Percentiles rank a stretch among this genome's conserved stretches.
These are phyloP conservation scores for Catonia carolina DNA, from an alignment of 2,888 invertebrate species.

Conservation along the genomic window DNA sequence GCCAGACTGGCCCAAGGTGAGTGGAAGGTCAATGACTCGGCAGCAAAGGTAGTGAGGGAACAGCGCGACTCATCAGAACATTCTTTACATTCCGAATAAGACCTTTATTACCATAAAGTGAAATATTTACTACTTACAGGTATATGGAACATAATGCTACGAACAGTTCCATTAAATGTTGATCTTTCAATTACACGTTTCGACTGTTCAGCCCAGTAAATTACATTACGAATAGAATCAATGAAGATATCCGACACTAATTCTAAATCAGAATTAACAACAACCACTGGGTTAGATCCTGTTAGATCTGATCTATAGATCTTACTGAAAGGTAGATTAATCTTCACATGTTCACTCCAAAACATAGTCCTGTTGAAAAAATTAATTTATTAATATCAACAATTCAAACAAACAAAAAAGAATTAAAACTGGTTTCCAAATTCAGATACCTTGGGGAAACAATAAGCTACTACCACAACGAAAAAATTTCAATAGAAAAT, in stretches of 20 bases:
- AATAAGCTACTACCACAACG: no score
- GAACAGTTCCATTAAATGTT: constrained; percentile 46
- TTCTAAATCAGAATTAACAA: constrained; percentile 43
- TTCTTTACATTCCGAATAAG: no score
- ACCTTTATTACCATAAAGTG: no score
- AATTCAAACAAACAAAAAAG: not conserved
- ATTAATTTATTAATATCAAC: not conserved
- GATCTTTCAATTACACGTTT: constrained; percentile 47
- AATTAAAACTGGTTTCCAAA: no score
- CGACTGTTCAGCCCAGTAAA: constrained; percentile 72
- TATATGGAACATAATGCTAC: constrained; percentile 43
- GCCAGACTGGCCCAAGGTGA: no score
- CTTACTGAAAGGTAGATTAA: constrained; percentile 33
- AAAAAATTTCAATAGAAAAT: no score
- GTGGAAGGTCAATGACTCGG: no score
- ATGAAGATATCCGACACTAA: constrained; percentile 54
- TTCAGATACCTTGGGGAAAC: no score
- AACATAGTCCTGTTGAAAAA: constrained; percentile 39
- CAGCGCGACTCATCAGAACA: no score
- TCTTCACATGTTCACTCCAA: constrained; percentile 40
- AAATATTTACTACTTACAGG: no score
- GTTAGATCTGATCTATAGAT: constrained; percentile 47
- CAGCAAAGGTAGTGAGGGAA: no score
- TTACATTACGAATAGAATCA: constrained; percentile 50
- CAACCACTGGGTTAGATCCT: constrained; percentile 43